These are phyloP conservation scores for Zingel zingel DNA, from an alignment of 2,113 vertebrate genomes.

Conservation along the genomic window DNA sequence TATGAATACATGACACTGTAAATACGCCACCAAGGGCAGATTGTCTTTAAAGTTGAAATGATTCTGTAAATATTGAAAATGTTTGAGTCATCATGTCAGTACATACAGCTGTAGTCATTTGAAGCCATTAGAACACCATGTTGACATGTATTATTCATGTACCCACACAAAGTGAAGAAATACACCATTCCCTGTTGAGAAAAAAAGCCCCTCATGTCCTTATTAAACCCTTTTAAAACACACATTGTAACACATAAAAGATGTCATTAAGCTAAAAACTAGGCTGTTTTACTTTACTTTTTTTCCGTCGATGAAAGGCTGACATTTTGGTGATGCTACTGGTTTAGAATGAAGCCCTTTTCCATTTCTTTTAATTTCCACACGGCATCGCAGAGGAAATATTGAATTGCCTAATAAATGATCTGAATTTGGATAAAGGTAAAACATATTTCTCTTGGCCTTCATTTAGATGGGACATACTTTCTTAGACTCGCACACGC, in stretches of 20 bases:
- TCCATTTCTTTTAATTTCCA: conserved; percentile 20
- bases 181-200: not conserved
- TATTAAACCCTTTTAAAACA: conserved; percentile 2
- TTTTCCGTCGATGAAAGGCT: not conserved
- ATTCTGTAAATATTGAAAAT: not conserved
- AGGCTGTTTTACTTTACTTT: not conserved
- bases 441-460: not conserved
- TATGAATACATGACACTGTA: not conserved
- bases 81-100: not conserved
- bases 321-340: conserved; percentile 6
- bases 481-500: not conserved
- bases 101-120: conserved; percentile 12
- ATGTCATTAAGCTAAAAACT: conserved; percentile 2
- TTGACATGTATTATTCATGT: conserved; percentile 35
- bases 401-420: not conserved
- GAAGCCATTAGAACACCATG: not conserved
- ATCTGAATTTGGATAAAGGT: not conserved
- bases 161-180: not conserved
- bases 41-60: not conserved
- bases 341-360: conserved; percentile 4
- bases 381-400: not conserved
- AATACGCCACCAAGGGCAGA: not conserved
- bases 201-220: not conserved
- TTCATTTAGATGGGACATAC: not conserved
- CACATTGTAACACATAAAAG: conserved; percentile 21